A percentile compares a stretch with the other conserved stretches of the same genome.
These are phyloP conservation scores for Arenaria interpres DNA, from an alignment of 2,113 vertebrate species.

Conservation along the genomic window DNA sequence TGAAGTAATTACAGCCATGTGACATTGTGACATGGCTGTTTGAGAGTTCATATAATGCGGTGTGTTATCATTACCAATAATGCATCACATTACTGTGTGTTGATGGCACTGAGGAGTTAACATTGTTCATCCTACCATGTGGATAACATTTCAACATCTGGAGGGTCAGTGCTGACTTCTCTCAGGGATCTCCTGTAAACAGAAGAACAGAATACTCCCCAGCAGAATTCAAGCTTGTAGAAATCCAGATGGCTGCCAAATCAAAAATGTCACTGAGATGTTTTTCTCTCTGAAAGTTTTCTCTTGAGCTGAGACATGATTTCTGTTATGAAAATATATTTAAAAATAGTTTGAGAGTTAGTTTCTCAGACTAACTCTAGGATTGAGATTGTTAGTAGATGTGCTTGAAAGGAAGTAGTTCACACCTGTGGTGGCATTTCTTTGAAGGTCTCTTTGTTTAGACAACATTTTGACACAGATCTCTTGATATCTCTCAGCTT, in stretches of 20 bases:
- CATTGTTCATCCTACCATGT: background rate
- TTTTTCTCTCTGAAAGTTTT: constrained; percentile 4
- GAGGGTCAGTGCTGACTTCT: background rate
- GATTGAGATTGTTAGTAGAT: background rate
- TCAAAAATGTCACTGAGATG: background rate
- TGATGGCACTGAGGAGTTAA: background rate
- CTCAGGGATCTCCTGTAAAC: background rate
- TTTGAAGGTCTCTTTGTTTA: background rate
- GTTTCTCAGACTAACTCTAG: background rate
- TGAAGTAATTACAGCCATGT: background rate
- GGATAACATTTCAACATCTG: background rate
- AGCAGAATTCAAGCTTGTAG: background rate
- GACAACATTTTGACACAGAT: background rate
- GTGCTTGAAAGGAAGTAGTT: background rate
- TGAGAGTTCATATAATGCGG: background rate
- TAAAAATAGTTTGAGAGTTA: background rate
- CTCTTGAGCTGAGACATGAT: background rate
- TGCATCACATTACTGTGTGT: background rate
- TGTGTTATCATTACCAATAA: background rate
- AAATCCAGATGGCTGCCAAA: background rate
- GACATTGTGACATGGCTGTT: background rate
- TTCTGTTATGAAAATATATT: constrained; percentile 39
- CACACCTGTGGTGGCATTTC: background rate
- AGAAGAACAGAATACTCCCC: background rate
- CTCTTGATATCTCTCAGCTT: background rate